A percentile compares a stretch with the other conserved stretches of the same genome.
Conservation (phyloP, 1,140 invertebrate genomes). For the Spodoptera litura region DNA sequence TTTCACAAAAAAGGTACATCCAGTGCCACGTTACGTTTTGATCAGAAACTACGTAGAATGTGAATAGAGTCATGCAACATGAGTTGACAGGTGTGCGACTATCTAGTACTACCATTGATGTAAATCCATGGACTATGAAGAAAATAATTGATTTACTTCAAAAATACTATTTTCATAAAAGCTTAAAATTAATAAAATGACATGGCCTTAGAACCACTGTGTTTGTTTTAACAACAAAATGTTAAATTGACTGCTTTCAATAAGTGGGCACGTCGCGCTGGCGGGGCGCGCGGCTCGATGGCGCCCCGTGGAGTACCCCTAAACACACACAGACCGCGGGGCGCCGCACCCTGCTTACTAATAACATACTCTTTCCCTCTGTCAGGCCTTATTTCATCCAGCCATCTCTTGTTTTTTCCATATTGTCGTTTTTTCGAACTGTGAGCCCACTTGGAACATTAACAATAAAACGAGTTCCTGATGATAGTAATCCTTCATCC, state of each 20-base stretch:
- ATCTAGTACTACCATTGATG: background rate
- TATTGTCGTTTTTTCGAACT: constrained; percentile 72
- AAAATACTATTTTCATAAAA: constrained; percentile 18
- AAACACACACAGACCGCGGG: constrained; percentile 87
- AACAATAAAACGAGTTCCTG: constrained; percentile 82
- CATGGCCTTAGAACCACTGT: constrained; percentile 62
- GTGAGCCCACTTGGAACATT: constrained; percentile 72
- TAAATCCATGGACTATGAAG: background rate
- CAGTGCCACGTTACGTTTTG: constrained; percentile 1
- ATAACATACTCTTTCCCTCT: constrained; percentile 83
- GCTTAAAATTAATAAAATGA: constrained; percentile 71
- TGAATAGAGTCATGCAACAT: background rate
- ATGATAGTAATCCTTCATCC: constrained; percentile 85
- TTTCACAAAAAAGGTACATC: background rate
- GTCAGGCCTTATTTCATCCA: constrained; percentile 83
- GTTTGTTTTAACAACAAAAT: constrained; percentile 82
- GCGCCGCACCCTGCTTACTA: constrained; percentile 81
- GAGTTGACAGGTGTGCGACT: background rate
- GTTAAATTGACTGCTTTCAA: constrained; percentile 82
- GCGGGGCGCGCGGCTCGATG: constrained; percentile 56
- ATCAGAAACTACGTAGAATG: background rate
- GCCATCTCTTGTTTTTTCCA: constrained; percentile 79
- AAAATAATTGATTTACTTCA: background rate
- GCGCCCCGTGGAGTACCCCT: constrained; percentile 76
- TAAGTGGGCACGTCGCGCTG: constrained; percentile 69